Percentiles rank a stretch among this genome's conserved stretches.
Conservation (phyloP, 2,113 vertebrate species). For the Tragulus kanchil region DNA sequence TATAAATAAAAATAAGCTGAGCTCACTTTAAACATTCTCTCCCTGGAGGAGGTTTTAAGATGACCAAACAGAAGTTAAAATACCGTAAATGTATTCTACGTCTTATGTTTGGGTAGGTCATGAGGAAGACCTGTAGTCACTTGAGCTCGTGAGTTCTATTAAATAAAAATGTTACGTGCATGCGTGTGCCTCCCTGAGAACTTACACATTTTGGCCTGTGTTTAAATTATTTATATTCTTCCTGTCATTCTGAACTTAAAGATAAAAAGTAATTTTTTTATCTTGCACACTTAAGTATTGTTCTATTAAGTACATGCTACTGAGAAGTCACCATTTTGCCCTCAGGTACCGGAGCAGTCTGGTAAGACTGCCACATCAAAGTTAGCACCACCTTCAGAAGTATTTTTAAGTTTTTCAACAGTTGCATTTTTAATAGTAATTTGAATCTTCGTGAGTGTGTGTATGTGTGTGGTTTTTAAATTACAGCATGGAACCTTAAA, state of each 20-base stretch:
- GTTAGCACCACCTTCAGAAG: conserved; percentile 79
- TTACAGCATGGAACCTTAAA: conserved; percentile 83
- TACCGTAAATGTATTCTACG: background rate
- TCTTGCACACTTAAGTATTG: conserved; percentile 24
- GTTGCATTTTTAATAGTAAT: conserved; percentile 83
- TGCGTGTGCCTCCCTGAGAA: background rate
- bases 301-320: conserved; percentile 53
- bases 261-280: conserved; percentile 27
- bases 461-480: conserved; percentile 86
- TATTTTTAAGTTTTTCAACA: conserved; percentile 84
- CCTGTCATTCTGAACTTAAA: conserved; percentile 43
- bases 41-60: conserved; percentile 16
- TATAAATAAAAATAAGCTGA: conserved; percentile 49
- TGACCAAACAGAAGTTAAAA: conserved; percentile 32
- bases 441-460: conserved; percentile 53
- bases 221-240: conserved; percentile 51
- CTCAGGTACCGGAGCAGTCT: conserved; percentile 77
- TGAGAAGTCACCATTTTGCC: conserved; percentile 59
- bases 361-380: conserved; percentile 83
- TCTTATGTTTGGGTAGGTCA: background rate
- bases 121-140: background rate
- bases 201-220: background rate
- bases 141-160: background rate
- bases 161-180: background rate
- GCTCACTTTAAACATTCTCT: background rate